Evolutionary conservation across 2,113 vertebrate genomes (phyloP), one percentile per base, ranked within the genome.

Genomic region (Hyaena hyaena): DNA sequence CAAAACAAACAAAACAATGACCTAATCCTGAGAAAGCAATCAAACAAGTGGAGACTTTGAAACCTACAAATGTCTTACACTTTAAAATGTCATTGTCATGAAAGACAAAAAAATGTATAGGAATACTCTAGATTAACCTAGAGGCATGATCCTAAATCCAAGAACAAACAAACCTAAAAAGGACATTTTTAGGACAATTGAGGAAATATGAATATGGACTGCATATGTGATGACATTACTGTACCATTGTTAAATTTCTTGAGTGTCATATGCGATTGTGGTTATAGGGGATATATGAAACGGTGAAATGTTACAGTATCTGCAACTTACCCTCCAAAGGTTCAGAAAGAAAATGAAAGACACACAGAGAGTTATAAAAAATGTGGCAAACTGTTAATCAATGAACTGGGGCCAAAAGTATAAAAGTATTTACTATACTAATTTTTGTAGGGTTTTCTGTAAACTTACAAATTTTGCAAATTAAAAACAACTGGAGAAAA

Each of bases 391-490:
- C 14, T 35, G 16, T 73, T 26, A 35, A 65, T 73, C 17, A 43
- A 11, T 80, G 69, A 91, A 80, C 31, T 55, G 91, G 65, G 17
- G 35, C 12, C 61, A 90, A 65, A 53, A 23, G n/a, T 74, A 61
- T 66, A 8, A 1, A 35, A 43, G 39, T 61, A 23, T 76, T 81
- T 28, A 53, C 14, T n/a, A 19, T 2, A 35, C 3, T 73, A 48
- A 21, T 31, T 66, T 81, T 50, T 43, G 43, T 8, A 5, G 10
- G 8, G 79, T 95, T 69, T 58, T 9, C 66, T 81, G 9, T 97
- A 87, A 88, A 93, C 83, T 33, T 53, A 39, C 84, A 89, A 90
- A 23, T 61, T 77, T n/a, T 77, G 5, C 85, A 89, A 89, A 33
- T 77, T 92, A n/a, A 63, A 90, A 79, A 83, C 80, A 12, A 0